A percentile compares a stretch with the other conserved stretches of the same genome.
Conservation (phyloP, 2,797 vertebrate genomes). For the Urocyon cinereoargenteus region DNA sequence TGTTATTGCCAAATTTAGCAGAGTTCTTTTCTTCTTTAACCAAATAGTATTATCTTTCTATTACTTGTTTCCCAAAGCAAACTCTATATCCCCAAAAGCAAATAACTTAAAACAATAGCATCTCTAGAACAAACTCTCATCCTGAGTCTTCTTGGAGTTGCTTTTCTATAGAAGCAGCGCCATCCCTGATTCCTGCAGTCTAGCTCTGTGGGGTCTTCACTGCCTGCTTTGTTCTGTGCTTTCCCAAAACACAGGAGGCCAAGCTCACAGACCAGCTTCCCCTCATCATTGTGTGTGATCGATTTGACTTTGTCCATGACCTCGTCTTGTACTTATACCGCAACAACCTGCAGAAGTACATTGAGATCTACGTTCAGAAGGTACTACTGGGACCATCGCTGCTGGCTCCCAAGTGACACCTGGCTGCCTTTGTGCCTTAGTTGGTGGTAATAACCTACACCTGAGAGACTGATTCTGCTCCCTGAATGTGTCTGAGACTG, state of each 20-base stretch:
- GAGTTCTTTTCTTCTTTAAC: not conserved
- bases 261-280: constrained; percentile 97
- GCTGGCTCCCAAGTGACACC: not conserved
- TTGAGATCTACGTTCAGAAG: constrained; percentile 98
- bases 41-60: not conserved
- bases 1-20: not conserved
- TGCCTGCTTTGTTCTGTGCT: not conserved
- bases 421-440: not conserved
- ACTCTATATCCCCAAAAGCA: not conserved
- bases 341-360: constrained; percentile 98
- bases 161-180: not conserved
- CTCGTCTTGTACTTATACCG: constrained; percentile 96
- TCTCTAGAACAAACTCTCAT: not conserved
- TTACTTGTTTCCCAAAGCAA: not conserved
- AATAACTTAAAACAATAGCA: not conserved
- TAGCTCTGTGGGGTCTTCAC: not conserved
- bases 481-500: not conserved
- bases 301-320: constrained; percentile 97
- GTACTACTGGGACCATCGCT: constrained; percentile 83
- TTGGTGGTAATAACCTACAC: not conserved
- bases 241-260: constrained; percentile 91
- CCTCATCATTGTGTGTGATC: constrained; percentile 97
- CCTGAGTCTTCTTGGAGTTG: not conserved
- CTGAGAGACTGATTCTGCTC: not conserved
- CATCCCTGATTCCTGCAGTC: not conserved